Evolutionary conservation across 1,140 invertebrate genomes (phyloP).

Genomic region (Sitobion miscanthi): DNA sequence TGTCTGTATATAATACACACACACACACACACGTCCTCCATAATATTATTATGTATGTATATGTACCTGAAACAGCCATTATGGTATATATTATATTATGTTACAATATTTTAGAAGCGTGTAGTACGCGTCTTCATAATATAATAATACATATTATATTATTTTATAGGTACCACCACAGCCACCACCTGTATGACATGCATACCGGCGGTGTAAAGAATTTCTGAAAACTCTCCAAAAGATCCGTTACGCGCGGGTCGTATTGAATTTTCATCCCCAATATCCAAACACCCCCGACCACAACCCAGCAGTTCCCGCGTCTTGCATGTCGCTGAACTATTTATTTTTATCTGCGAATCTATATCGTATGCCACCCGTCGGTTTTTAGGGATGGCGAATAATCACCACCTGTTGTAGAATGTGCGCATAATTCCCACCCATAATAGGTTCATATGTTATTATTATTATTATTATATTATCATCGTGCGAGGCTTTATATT

Average conservation of each 20-base stretch:
- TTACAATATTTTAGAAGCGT: background rate
- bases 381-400: background rate
- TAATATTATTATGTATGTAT: background rate
- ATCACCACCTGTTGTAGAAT: background rate
- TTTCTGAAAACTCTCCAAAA: background rate
- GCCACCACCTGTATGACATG: background rate
- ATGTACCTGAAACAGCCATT: background rate
- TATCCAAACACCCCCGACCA: background rate
- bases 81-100: background rate
- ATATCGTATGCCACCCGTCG: background rate
- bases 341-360: background rate
- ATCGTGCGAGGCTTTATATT: background rate
- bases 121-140: background rate
- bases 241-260: background rate
- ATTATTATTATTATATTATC: background rate
- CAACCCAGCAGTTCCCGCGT: background rate
- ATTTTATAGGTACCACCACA: background rate
- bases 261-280: background rate
- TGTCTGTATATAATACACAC: background rate
- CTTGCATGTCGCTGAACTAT: background rate
- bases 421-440: background rate
- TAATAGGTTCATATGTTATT: background rate
- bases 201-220: background rate
- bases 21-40: background rate
- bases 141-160: background rate